Base-by-base conservation (phyloP, 2,888 invertebrate species). In the Dione juno region DNA sequence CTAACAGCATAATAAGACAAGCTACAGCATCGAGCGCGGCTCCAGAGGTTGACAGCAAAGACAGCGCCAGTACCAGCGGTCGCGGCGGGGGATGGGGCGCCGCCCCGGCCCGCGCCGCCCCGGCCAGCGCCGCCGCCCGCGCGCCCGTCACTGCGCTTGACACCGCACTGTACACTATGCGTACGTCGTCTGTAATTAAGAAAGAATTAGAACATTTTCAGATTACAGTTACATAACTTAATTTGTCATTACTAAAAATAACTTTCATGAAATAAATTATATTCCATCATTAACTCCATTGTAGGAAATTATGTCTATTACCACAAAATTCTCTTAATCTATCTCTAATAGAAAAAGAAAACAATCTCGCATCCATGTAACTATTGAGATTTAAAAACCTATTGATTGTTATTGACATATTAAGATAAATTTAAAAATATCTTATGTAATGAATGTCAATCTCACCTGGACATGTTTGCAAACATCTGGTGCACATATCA, bases 401-500 rank as follows among this genome's bases (percentile, higher is more conserved):
- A n/a, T n/a, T n/a, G n/a, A n/a, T n/a, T n/a, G n/a, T n/a, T n/a
- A n/a, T n/a, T n/a, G n/a, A n/a, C n/a, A n/a, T n/a, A n/a, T n/a
- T n/a, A n/a, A 28, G 5, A 28, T 5, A 28, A 28, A 28, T 28
- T 28, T 5, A 28, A 3, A 28, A 28, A 28, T 28, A 28, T 28
- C 28, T 28, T 28, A 28, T 28, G 28, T 28, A 28, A 28, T 28
- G 28, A 28, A 28, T 28, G 28, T 14, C n/a, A 14, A 48, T 53
- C 81, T 74, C 75, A 92, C 92, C 88, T 57, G 92, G 92, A 65
- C 81, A 80, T 1, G 83, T 77, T 75, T 92, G 92, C 35, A 92
- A 75, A 1, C 80, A 85, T 50, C 84, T 86, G 72, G 83, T 83
- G 70, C 85, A 83, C 80, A 88, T 79, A 0, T 81, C 78, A n/a